These are phyloP conservation scores for Otus sunia DNA, from an alignment of 2,113 vertebrate genomes.

Conservation along the genomic window DNA sequence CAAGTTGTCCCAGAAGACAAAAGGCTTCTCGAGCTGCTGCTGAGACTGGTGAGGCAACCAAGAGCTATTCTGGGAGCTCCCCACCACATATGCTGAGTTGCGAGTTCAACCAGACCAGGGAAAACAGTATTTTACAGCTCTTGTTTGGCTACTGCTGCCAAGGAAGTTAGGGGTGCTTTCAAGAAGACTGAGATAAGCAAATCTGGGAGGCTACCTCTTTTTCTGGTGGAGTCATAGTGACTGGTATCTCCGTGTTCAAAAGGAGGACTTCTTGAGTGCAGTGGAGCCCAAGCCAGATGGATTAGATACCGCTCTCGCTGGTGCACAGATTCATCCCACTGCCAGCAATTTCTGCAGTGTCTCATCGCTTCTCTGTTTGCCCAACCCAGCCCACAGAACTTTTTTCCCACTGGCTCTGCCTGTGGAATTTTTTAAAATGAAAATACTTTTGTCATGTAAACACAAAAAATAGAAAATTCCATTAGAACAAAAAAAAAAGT, in stretches of 20 bases:
- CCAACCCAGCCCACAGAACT: not conserved
- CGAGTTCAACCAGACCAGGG: not conserved
- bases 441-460: not conserved
- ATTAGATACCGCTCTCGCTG: not conserved
- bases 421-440: not conserved
- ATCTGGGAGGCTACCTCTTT: slow-evolving; percentile 16
- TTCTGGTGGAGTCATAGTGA: not conserved
- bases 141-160: slow-evolving; percentile 9
- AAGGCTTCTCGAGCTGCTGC: slow-evolving; percentile 7
- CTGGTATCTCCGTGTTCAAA: slow-evolving; percentile 10
- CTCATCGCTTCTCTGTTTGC: not conserved
- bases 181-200: slow-evolving; percentile 16
- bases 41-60: slow-evolving; percentile 10
- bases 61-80: slow-evolving; percentile 49
- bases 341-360: not conserved
- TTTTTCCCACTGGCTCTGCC: not conserved
- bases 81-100: slow-evolving; percentile 46
- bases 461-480: not conserved
- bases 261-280: slow-evolving; percentile 7
- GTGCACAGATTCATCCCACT: not conserved
- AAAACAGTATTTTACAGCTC: slow-evolving; percentile 26
- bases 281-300: slow-evolving; percentile 27
- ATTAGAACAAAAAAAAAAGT: not conserved
- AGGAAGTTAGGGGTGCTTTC: slow-evolving; percentile 26
- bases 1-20: slow-evolving; percentile 36